Evolutionary conservation across 2,888 invertebrate species (phyloP).

Genomic region (Hyppa rectilinea): DNA sequence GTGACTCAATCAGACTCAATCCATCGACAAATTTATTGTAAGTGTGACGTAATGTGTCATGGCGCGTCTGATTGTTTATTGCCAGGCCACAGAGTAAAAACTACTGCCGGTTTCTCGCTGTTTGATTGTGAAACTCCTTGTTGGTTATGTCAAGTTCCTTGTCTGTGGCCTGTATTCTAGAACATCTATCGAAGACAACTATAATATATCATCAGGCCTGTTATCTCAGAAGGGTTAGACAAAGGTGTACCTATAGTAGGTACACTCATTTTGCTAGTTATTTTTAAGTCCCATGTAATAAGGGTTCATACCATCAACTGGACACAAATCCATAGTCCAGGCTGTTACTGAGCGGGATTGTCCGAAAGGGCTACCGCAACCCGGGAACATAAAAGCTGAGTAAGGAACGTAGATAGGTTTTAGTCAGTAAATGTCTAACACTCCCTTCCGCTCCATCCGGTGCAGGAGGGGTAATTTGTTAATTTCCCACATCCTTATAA

Average conservation of each 20-base stretch:
- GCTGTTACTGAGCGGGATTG: too few relatives aligned
- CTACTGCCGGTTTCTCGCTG: neutral
- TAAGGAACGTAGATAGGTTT: too few relatives aligned
- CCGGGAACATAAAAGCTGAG: too few relatives aligned
- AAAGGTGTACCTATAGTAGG: neutral
- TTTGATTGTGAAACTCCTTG: slow-evolving; percentile 32
- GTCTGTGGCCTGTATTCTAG: slow-evolving; percentile 16
- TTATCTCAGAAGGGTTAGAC: neutral
- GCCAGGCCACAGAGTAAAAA: slow-evolving; percentile 17
- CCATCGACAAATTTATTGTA: slow-evolving; percentile 11
- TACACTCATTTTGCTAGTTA: neutral
- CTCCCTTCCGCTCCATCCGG: too few relatives aligned
- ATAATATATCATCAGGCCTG: neutral
- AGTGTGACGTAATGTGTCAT: slow-evolving; percentile 39
- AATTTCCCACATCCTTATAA: too few relatives aligned
- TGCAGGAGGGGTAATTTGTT: too few relatives aligned
- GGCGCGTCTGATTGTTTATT: slow-evolving; percentile 32
- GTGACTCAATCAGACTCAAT: slow-evolving; percentile 30
- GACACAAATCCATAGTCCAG: neutral
- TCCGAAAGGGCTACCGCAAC: too few relatives aligned
- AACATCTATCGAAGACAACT: neutral
- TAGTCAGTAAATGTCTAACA: too few relatives aligned
- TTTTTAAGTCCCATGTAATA: neutral
- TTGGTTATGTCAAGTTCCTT: slow-evolving; percentile 38
- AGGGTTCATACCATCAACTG: neutral